Conservation (phyloP, 92 coral and sea anemone genomes). For the Metridium senile region DNA sequence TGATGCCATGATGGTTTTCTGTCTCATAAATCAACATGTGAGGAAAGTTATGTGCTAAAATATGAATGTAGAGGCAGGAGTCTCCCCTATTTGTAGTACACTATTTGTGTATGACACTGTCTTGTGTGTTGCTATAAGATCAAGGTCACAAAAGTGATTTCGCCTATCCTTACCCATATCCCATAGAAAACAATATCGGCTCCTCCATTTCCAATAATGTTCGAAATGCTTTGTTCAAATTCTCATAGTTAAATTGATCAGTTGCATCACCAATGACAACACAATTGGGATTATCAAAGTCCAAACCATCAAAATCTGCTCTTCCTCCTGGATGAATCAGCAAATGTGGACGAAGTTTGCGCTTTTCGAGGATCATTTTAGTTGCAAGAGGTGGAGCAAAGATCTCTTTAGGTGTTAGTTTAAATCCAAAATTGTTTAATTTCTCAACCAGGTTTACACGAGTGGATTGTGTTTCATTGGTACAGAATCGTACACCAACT, state of each 20-base stretch:
- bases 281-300: constrained; percentile 80
- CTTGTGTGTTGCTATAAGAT: not conserved
- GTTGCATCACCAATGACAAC: constrained; percentile 96
- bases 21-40: too few species aligned
- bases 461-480: constrained; percentile 96
- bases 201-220: constrained; percentile 62
- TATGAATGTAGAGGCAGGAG: too few species aligned
- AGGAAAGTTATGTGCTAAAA: too few species aligned
- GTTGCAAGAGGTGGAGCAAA: constrained; percentile 89
- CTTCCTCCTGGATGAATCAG: constrained; percentile 79
- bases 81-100: too few species aligned
- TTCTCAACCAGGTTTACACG: constrained; percentile 75
- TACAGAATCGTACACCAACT: constrained; percentile 84
- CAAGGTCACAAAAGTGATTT: not conserved
- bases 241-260: constrained; percentile 76
- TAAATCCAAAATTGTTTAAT: constrained; percentile 77
- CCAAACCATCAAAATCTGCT: constrained; percentile 71
- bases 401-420: constrained; percentile 60
- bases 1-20: too few species aligned
- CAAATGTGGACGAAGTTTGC: constrained; percentile 80
- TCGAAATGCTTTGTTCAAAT: constrained; percentile 88
- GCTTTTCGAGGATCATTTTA: constrained; percentile 50
- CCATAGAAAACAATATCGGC: constrained; percentile 81
- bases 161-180: constrained; percentile 76
- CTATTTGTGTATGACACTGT: too few species aligned